phyloP scores from a whole-genome alignment of 2,113 vertebrate genomes.

The Neolamprologus brichardi region DNA sequence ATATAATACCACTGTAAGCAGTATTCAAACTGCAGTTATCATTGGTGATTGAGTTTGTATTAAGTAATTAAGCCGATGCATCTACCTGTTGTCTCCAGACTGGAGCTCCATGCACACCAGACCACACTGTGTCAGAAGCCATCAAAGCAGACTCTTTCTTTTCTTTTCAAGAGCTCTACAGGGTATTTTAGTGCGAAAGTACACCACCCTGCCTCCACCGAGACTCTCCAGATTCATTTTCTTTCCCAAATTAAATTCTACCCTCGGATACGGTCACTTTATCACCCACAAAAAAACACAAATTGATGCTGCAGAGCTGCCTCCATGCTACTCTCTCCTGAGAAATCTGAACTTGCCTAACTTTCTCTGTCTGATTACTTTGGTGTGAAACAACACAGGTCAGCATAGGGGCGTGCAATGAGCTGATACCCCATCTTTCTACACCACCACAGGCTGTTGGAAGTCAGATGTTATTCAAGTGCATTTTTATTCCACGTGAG shows the following conservation, averaged over 20 bases:
- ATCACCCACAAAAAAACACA: neutral
- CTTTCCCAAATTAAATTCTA: constrained; percentile 7
- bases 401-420: neutral
- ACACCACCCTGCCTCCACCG: neutral
- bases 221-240: neutral
- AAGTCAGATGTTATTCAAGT: neutral
- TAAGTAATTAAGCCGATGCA: neutral
- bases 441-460: neutral
- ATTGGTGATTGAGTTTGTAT: constrained; percentile 13
- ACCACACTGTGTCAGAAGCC: neutral
- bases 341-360: neutral
- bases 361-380: neutral
- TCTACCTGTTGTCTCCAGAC: neutral
- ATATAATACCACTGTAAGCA: constrained; percentile 5
- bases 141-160: neutral
- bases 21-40: neutral
- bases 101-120: neutral
- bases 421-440: neutral
- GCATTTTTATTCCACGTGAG: neutral
- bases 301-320: neutral
- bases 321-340: neutral
- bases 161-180: neutral
- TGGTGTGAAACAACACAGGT: neutral
- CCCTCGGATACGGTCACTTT: neutral
- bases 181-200: neutral